phyloP scores from a whole-genome alignment of 2,113 vertebrate species.

The Manacus vitellinus region DNA sequence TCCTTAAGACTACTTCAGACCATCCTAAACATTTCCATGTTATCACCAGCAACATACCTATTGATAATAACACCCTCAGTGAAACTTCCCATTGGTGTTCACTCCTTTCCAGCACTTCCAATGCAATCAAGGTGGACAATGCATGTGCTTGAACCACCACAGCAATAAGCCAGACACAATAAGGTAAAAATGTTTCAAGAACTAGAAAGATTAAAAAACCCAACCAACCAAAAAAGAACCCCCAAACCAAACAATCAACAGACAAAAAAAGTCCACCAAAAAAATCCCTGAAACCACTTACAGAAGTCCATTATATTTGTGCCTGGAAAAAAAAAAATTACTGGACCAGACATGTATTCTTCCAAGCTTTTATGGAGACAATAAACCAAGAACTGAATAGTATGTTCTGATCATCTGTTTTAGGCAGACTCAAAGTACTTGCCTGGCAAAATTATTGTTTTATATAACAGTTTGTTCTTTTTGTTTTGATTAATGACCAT shows the following conservation, averaged over 20 bases:
- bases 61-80: neutral
- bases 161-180: neutral
- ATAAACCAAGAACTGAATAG: neutral
- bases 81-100: neutral
- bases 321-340: neutral
- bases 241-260: neutral
- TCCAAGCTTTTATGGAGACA: slow-evolving; percentile 26
- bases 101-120: neutral
- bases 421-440: neutral
- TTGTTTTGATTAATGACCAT: slow-evolving; percentile 25
- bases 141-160: neutral
- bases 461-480: neutral
- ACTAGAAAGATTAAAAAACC: neutral
- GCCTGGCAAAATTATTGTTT: slow-evolving; percentile 19
- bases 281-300: neutral
- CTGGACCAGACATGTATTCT: neutral
- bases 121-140: neutral
- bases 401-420: slow-evolving; percentile 3
- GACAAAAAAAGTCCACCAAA: neutral
- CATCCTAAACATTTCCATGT: neutral
- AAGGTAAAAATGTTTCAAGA: neutral
- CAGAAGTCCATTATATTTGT: neutral
- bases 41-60: neutral
- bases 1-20: neutral
- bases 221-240: neutral